Evolutionary conservation across 2,888 invertebrate genomes (phyloP).

Genomic region (Cantharis nigra): DNA sequence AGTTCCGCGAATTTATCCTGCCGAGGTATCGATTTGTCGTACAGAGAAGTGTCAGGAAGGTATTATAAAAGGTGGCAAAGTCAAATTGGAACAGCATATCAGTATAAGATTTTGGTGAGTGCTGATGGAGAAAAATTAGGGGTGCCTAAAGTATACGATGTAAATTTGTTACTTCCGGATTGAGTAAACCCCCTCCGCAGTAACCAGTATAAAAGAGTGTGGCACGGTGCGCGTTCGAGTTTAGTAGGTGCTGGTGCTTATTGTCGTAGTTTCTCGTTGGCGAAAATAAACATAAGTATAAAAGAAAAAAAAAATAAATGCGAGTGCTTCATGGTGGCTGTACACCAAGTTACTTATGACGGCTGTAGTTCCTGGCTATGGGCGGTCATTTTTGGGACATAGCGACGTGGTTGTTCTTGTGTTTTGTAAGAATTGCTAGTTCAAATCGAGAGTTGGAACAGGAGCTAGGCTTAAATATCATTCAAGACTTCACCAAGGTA

Average conservation of each 20-base stretch:
- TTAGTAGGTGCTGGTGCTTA: conserved; percentile 36
- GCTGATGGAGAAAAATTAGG: conserved; percentile 20
- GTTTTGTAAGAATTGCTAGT: conserved; percentile 39
- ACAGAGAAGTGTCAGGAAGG: conserved; percentile 37
- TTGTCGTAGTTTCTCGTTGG: conserved; percentile 28
- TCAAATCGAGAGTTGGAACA: conserved; percentile 45
- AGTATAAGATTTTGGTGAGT: not conserved
- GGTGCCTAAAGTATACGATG: conserved; percentile 30
- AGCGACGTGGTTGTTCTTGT: conserved; percentile 50
- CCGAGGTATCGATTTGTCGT: conserved; percentile 42
- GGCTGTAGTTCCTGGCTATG: conserved; percentile 49
- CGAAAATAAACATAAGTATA: conserved; percentile 33
- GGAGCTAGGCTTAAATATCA: conserved; percentile 48
- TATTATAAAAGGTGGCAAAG: conserved; percentile 11
- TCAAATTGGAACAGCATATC: conserved; percentile 3
- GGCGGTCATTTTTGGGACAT: conserved; percentile 48
- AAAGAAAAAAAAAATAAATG: not conserved
- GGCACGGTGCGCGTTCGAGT: conserved; percentile 45
- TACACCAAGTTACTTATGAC: conserved; percentile 44
- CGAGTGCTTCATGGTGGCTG: conserved; percentile 36
- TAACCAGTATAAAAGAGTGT: conserved; percentile 47
- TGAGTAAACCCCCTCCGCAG: conserved; percentile 40
- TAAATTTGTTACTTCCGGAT: conserved; percentile 37
- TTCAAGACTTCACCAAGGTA: conserved; percentile 52
- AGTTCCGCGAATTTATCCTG: conserved; percentile 38